Percentiles rank a stretch among this genome's conserved stretches.
Evolutionary conservation across 2,888 invertebrate genomes (phyloP).

Genomic region (Danaus chrysippus): DNA sequence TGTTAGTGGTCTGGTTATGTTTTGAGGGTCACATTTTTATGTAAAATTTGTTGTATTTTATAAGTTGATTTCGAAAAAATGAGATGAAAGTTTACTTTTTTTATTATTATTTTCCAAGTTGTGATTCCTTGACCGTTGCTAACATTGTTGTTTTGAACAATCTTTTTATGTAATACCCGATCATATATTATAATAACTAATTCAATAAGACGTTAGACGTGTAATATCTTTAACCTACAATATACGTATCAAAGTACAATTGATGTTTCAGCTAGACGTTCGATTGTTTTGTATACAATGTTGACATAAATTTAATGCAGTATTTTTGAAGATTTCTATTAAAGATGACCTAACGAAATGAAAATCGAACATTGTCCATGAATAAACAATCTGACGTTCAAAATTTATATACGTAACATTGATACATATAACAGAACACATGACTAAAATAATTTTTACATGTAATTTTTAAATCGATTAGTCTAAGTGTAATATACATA

Average conservation of each 20-base stretch:
- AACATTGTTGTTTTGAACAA: slow-evolving; percentile 60
- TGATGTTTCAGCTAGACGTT: slow-evolving; percentile 54
- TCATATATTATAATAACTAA: slow-evolving; percentile 54
- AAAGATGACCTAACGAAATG: slow-evolving; percentile 65
- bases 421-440: slow-evolving; percentile 76
- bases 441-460: slow-evolving; percentile 77
- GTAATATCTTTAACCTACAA: slow-evolving; percentile 47
- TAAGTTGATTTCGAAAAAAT: slow-evolving; percentile 64
- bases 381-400: slow-evolving; percentile 68
- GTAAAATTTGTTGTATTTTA: slow-evolving; percentile 75
- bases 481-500: slow-evolving; percentile 75
- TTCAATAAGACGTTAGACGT: slow-evolving; percentile 62
- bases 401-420: slow-evolving; percentile 78
- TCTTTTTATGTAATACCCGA: slow-evolving; percentile 51
- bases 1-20: slow-evolving; percentile 70
- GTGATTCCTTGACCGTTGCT: slow-evolving; percentile 58
- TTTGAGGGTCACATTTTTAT: slow-evolving; percentile 70
- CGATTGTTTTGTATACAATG: slow-evolving; percentile 44
- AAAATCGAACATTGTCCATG: slow-evolving; percentile 53
- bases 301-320: slow-evolving; percentile 50
- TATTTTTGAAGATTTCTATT: slow-evolving; percentile 67
- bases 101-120: slow-evolving; percentile 50
- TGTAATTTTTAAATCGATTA: slow-evolving; percentile 74
- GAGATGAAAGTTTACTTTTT: slow-evolving; percentile 44
- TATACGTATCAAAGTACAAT: slow-evolving; percentile 79